A percentile compares a stretch with the other conserved stretches of the same genome.
Conservation (phyloP, 2,113 vertebrate genomes). For the Antigone vipio region DNA sequence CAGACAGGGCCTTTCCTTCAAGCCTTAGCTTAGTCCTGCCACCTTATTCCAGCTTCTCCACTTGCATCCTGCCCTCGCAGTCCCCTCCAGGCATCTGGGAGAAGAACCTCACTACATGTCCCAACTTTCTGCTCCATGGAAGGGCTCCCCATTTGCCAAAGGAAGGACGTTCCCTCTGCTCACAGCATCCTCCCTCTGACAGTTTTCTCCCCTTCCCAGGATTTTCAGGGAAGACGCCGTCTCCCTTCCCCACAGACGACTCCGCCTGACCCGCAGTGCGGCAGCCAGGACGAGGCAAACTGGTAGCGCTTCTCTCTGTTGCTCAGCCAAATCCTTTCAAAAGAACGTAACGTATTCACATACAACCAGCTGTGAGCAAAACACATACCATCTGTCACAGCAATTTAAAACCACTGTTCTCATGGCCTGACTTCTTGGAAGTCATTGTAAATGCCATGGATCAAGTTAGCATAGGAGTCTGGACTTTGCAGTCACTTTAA, state of each 20-base stretch:
- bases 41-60: not conserved
- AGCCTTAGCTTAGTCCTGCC: not conserved
- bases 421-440: conserved; percentile 18
- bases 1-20: not conserved
- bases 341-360: not conserved
- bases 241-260: not conserved
- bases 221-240: not conserved
- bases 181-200: not conserved
- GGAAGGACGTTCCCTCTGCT: not conserved
- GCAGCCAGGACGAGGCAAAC: not conserved
- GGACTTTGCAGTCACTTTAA: not conserved
- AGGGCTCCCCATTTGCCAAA: not conserved
- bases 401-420: conserved; percentile 20
- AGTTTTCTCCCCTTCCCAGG: not conserved
- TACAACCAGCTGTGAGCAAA: conserved; percentile 1
- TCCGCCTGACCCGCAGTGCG: not conserved
- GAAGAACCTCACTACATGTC: not conserved
- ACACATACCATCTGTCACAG: conserved; percentile 8
- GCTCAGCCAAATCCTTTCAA: not conserved
- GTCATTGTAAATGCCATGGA: not conserved
- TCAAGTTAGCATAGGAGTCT: not conserved
- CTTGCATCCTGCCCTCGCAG: not conserved
- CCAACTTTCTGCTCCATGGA: not conserved
- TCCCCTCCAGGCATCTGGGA: not conserved
- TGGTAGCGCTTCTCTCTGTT: not conserved